Evolutionary conservation across 2,113 vertebrate species (phyloP), one percentile per base, ranked within the genome.

Genomic region (Strix uralensis): DNA sequence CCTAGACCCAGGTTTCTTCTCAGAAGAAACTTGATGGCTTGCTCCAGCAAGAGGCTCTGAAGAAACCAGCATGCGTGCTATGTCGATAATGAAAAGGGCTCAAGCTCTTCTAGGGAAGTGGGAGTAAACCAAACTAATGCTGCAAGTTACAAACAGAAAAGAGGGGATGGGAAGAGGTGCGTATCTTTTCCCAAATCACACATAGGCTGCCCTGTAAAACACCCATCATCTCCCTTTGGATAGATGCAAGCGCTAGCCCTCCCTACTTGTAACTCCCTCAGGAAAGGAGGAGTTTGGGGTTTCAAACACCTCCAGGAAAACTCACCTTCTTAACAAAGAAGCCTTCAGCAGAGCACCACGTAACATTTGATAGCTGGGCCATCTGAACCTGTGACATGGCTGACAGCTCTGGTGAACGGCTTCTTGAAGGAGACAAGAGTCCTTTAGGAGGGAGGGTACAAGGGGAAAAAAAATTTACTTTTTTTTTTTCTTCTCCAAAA

Each of bases 91-190:
- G 12, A 49, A 65, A 47, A 70, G 13, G 34, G 34, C 38, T 86
- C 38, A 61, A 49, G 15, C 22, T 42, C 54, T 44, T 38, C 5
- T 4, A 72, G 5, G 9, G 23, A 72, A 66, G 27, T 19, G 19
- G 32, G 19, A 72, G 11, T 34, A 82, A 91, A 44, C 11, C 65
- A 22, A 72, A 61, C 11, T 32, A 42, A 49, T 23, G 49, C 26
- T 19, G 18, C 0, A 0, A 66, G 23, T 30, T 5, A 59, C 0
- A 0, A 58, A 59, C n/a, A 38, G 36, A 61, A 78, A 67, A 65
- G 30, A 66, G 13, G 15, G 12, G 10, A 57, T 14, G 42, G 27
- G 17, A 55, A 73, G 16, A 91, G 12, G 47, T 30, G 10, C 30
- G 5, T 55, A 18, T 34, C 13, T 46, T 25, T 67, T 81, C 70